phyloP scores from a whole-genome alignment of 37 sponge, comb jelly and placozoan species.

The Axinella damicornis region DNA sequence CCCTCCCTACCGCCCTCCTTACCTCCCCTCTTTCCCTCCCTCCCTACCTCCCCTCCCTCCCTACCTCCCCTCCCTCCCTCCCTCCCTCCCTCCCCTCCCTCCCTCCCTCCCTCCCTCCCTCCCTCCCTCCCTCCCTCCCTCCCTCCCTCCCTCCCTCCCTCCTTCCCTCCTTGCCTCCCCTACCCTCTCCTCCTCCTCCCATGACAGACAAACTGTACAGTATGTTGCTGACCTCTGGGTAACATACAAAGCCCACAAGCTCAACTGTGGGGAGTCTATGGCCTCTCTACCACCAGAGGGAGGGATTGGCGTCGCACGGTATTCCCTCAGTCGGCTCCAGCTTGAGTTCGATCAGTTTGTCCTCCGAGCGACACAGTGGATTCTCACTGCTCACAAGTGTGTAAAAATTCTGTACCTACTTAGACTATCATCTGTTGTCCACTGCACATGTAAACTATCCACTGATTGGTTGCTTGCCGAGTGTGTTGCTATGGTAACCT shows the following conservation, averaged over 20 bases:
- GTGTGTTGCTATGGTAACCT: no score
- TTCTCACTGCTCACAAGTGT: constrained; percentile 88
- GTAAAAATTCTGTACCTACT: no score
- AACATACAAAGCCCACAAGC: constrained; percentile 49
- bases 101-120: not conserved
- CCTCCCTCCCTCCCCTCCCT: not conserved
- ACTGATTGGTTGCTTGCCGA: no score
- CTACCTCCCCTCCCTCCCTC: no score
- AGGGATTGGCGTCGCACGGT: constrained; percentile 1
- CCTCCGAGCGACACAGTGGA: constrained; percentile 85
- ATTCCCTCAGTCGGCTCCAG: constrained; percentile 84
- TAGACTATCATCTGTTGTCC: no score
- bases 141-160: not conserved
- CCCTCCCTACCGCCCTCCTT: no score
- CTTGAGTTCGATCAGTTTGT: constrained; percentile 92
- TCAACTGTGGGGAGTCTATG: constrained; percentile 33
- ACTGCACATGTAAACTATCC: no score
- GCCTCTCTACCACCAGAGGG: constrained; percentile 33
- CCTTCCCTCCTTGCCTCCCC: not conserved
- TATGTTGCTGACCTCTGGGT: constrained; percentile 93
- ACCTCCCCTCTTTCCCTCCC: no score
- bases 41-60: no score
- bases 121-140: not conserved
- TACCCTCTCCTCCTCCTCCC: not conserved
- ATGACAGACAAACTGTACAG: constrained; percentile 75